Evolutionary conservation across 2,888 invertebrate species (phyloP), one percentile per base, ranked within the genome.

Genomic region (Drosophila neotestacea): DNA sequence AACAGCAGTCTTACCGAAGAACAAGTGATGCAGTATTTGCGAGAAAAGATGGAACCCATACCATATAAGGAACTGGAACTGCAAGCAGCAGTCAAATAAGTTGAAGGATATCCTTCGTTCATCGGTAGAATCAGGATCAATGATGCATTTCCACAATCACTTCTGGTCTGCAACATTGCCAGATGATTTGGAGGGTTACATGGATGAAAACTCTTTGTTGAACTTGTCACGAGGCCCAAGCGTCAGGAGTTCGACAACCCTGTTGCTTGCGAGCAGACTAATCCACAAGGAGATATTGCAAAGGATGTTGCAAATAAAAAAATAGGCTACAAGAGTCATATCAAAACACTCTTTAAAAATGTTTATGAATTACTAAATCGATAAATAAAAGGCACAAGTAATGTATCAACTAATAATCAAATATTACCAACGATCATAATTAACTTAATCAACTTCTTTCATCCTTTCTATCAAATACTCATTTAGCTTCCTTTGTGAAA

Each of bases 151-250:
- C 9, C 47, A 58, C 16, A 16, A 58, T 11, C 28, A 38, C 11
- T 58, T 38, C 16, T 58, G n/a, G 47, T 10, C 56, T 10, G 1
- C 56, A 46, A 28, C 56, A 16, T 16, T 38, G 2, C 10, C 28
- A 13, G 28, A 58, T 7, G 46, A 36, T 36, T 10, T 46, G 13
- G 6, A 38, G 10, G 28, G 27, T 3, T n/a, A 11, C 10, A 4
- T 47, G 7, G 47, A 58, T 4, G 6, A n/a, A 4, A 47, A 38
- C 5, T 28, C 7, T 0, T 0, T 16, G 6, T 46, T 46, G 2
- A 4, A 16, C 16, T 16, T 16, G 16, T 16, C 16, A 16, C 1
- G 6, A 5, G 13, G 32, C 32, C 0, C n/a, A 4, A 22, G 10
- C 10, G 27, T 13, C 5, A n/a, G 11, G 1, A 6, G 22, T 4